These are phyloP conservation scores for Lacanobia oleracea DNA, from an alignment of 2,888 invertebrate genomes.

Conservation along the genomic window DNA sequence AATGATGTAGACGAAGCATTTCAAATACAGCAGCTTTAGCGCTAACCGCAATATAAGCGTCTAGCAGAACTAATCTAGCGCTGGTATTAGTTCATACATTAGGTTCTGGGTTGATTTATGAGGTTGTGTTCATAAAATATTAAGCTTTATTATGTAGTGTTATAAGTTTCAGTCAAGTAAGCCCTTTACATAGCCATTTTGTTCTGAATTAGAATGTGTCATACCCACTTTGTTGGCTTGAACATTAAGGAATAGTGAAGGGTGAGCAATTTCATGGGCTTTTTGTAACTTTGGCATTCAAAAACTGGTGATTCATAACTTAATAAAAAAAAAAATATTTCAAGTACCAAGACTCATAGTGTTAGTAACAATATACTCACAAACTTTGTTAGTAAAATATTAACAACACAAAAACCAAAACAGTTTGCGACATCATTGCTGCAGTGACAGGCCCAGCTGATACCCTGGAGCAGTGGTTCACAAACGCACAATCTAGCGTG, in stretches of 20 bases:
- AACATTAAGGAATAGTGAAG: background rate
- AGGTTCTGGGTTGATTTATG: conserved; percentile 21
- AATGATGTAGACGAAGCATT: conserved; percentile 36
- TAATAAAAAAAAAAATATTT: too few relatives aligned
- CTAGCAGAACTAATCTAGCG: conserved; percentile 41
- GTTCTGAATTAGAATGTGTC: background rate
- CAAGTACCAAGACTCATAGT: too few relatives aligned
- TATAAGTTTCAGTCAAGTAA: background rate
- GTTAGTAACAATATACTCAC: too few relatives aligned
- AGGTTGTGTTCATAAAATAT: conserved; percentile 24
- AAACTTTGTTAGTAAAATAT: too few relatives aligned
- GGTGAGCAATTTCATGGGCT: too few relatives aligned
- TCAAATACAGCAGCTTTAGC: conserved; percentile 32
- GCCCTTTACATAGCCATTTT: background rate
- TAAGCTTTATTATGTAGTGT: conserved; percentile 1
- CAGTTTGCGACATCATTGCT: too few relatives aligned
- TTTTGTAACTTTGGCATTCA: background rate
- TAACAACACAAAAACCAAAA: too few relatives aligned
- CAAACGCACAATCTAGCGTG: too few relatives aligned
- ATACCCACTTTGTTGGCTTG: background rate
- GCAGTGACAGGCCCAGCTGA: too few relatives aligned
- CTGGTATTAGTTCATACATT: conserved; percentile 31
- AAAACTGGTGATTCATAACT: too few relatives aligned
- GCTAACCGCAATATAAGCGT: conserved; percentile 19
- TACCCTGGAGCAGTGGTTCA: too few relatives aligned